phyloP scores from a whole-genome alignment of 2,113 vertebrate genomes.

The Pipra filicauda region DNA sequence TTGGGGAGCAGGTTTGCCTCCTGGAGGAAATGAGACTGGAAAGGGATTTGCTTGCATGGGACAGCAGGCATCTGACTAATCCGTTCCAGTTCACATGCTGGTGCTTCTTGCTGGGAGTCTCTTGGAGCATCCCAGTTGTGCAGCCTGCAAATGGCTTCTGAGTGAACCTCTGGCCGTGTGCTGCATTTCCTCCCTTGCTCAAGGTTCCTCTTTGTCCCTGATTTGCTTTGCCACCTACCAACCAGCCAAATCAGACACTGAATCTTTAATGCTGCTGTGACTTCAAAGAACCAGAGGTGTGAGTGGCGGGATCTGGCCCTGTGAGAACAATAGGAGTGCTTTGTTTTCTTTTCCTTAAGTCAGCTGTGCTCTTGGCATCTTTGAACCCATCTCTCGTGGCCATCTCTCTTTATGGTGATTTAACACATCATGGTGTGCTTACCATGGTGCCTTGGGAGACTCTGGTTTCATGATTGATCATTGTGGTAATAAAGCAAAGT shows the following conservation, averaged over 20 bases:
- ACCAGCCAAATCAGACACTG: fast-evolving
- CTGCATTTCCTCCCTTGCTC: neutral
- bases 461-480: neutral
- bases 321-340: neutral
- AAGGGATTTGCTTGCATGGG: neutral
- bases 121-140: neutral
- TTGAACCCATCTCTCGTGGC: neutral
- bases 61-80: neutral
- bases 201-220: neutral
- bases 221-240: neutral
- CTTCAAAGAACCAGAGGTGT: fast-evolving
- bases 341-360: neutral
- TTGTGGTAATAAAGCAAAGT: neutral
- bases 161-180: neutral
- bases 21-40: neutral
- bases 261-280: neutral
- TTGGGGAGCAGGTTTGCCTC: neutral
- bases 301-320: neutral
- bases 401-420: neutral
- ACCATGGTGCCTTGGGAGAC: neutral
- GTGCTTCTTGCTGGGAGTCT: neutral
- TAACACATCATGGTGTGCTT: neutral
- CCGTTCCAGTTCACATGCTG: neutral
- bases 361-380: neutral
- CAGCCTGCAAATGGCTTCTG: neutral